Evolutionary conservation across 2,113 vertebrate genomes (phyloP).

Genomic region (Sinocyclocheilus anophthalmus): DNA sequence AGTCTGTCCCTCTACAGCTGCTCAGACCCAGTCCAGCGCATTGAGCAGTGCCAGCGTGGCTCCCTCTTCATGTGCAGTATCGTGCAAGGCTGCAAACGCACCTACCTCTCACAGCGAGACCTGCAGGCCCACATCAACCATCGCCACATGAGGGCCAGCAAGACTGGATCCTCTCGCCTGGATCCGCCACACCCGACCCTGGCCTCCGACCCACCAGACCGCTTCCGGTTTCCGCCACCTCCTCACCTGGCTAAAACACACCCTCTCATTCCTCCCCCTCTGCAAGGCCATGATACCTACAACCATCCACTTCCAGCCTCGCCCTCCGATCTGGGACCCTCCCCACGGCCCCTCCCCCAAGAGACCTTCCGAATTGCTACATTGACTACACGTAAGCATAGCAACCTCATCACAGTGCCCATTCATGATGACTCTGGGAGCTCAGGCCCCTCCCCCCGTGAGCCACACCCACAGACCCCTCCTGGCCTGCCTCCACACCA

Average conservation of each 20-base stretch:
- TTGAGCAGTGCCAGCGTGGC: conserved; percentile 93
- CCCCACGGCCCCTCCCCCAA: conserved; percentile 79
- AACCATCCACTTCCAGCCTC: conserved; percentile 77
- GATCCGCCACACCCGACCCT: conserved; percentile 83
- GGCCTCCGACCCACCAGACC: conserved; percentile 83
- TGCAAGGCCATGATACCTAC: conserved; percentile 90
- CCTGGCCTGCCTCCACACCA: conserved; percentile 80
- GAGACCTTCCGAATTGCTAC: conserved; percentile 96
- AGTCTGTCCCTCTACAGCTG: conserved; percentile 83
- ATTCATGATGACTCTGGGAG: conserved; percentile 94
- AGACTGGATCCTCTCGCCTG: conserved; percentile 81
- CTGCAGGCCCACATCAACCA: conserved; percentile 99
- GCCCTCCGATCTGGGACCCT: conserved; percentile 74
- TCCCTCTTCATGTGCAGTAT: conserved; percentile 98
- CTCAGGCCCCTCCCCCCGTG: conserved; percentile 46
- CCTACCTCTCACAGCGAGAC: conserved; percentile 96
- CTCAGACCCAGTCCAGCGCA: conserved; percentile 94
- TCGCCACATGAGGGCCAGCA: conserved; percentile 91
- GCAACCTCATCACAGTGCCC: conserved; percentile 97
- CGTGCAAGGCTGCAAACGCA: conserved; percentile 96
- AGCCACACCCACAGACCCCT: conserved; percentile 56
- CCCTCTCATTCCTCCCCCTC: conserved; percentile 84
- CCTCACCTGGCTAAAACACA: conserved; percentile 89
- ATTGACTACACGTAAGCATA: conserved; percentile 91
- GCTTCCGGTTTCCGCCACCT: conserved; percentile 88